Percentiles rank a stretch among this genome's conserved stretches.
Evolutionary conservation across 2,797 vertebrate species (phyloP).

Genomic region (Macropus fuliginosus): DNA sequence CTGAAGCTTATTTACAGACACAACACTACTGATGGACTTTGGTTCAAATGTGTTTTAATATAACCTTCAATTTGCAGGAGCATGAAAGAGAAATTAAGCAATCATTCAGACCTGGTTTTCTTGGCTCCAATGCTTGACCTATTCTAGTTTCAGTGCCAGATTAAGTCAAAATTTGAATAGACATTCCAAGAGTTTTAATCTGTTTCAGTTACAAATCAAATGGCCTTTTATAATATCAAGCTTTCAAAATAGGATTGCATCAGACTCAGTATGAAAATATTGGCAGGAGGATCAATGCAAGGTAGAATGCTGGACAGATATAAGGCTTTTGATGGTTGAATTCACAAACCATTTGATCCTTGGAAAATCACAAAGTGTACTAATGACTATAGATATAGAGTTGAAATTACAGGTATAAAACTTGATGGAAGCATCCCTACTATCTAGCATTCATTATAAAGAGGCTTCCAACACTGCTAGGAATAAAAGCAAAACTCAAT

Average conservation of each 20-base stretch:
- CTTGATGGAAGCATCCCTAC: constrained; percentile 3
- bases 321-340: not conserved
- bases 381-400: not conserved
- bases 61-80: constrained; percentile 29
- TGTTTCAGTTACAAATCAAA: not conserved
- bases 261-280: constrained; percentile 5
- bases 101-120: not conserved
- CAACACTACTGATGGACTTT: constrained; percentile 14
- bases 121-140: constrained; percentile 28
- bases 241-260: not conserved
- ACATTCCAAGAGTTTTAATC: not conserved
- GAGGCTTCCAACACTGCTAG: not conserved
- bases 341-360: constrained; percentile 23
- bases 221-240: not conserved
- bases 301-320: constrained; percentile 8
- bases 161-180: constrained; percentile 15
- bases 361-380: not conserved
- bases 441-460: constrained; percentile 10
- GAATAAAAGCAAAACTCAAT: constrained; percentile 11
- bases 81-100: constrained; percentile 33
- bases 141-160: not conserved
- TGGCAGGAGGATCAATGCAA: not conserved
- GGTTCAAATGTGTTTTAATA: constrained; percentile 34
- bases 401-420: constrained; percentile 7
- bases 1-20: constrained; percentile 11